These are phyloP conservation scores for Lacerta viridis DNA, from an alignment of 2,797 vertebrate species.

Conservation along the genomic window DNA sequence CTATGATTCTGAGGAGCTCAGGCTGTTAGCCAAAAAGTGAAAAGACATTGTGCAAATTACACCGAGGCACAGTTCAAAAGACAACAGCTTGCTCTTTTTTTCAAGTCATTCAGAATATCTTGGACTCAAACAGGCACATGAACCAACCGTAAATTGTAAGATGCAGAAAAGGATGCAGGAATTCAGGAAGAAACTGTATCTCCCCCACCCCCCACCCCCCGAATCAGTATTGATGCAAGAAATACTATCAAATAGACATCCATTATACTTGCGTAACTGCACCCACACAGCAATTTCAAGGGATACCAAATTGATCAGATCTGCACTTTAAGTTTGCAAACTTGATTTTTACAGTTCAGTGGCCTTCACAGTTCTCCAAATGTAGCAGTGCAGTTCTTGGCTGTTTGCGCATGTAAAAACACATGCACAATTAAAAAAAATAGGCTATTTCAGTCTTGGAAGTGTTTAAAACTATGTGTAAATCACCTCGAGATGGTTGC, in stretches of 20 bases:
- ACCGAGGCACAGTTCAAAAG: background rate
- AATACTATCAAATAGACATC: background rate
- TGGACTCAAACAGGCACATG: no score
- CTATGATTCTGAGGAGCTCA: background rate
- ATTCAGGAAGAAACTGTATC: background rate
- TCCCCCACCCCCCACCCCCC: no score
- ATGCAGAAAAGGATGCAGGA: background rate
- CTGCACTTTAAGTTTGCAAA: background rate
- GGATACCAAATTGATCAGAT: no score
- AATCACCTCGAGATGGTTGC: no score
- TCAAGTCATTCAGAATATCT: background rate
- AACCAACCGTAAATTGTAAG: no score
- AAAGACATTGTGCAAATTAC: background rate
- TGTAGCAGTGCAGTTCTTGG: background rate
- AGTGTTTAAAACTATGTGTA: background rate
- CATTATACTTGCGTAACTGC: background rate
- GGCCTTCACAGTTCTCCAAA: background rate
- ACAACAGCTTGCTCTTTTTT: background rate
- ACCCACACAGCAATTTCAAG: background rate
- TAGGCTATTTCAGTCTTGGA: background rate
- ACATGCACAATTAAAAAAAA: background rate
- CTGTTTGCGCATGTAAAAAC: background rate
- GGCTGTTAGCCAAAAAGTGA: no score
- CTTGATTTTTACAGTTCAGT: background rate
- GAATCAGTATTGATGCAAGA: background rate